Base-by-base conservation (phyloP, 1,140 invertebrate species). In the Thaumetopoea pityocampa region DNA sequence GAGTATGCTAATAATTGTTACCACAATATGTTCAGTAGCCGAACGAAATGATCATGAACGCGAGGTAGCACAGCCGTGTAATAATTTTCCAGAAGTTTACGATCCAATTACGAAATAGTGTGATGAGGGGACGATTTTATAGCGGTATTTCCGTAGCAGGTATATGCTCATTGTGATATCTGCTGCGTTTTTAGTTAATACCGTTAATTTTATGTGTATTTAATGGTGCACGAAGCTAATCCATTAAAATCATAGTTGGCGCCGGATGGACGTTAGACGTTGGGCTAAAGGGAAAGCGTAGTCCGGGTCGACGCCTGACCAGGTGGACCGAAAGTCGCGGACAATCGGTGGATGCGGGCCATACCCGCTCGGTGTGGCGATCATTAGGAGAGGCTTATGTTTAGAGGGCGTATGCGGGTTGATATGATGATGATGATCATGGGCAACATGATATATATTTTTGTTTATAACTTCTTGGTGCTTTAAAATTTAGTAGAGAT, bases 91-190 rank as follows among this genome's bases (percentile, higher is more conserved):
- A 48, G 48, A 49, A 33, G 38, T 45, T 55, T 60, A 60, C 18
- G 45, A 36, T 41, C 38, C 48, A 60, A 55, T 60, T 60, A 55
- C 41, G 32, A 41, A 41, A 49, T 45, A 45, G 52, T 60, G 48
- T 60, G 36, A 55, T 45, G 22, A 45, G 40, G 28, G 41, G 42
- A 26, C 19, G 35, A 36, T 9, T 51, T 60, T 55, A 60, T 37
- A 29, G 45, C 57, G 23, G 17, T 16, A 20, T 42, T 47, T 50
- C 40, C 50, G 38, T 17, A 26, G 44, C n/a, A n/a, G n/a, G n/a
- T n/a, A 42, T 46, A 26, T 48, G 37, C 23, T 32, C 34, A 20
- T 22, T 33, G n/a, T n/a, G 26, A 47, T 45, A 43, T 26, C 14
- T 17, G 20, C 26, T 28, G 41, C 34, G 43, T 46, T 23, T 18